These are phyloP conservation scores for Nasonia vitripennis DNA, from an alignment of 1,140 invertebrate species.

Conservation along the genomic window DNA sequence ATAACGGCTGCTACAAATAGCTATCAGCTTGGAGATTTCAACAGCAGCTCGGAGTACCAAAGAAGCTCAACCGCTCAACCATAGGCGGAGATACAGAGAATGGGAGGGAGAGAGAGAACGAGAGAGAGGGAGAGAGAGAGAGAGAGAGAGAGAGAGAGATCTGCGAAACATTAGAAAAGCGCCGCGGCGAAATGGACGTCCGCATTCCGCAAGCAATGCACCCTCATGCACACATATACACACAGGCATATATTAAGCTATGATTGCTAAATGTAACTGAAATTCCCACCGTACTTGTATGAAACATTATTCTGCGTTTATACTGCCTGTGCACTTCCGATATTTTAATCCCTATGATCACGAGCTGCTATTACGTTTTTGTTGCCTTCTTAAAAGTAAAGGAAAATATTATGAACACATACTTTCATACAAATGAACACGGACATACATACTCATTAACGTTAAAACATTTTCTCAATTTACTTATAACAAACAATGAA, in stretches of 20 bases:
- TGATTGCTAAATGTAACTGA: constrained; percentile 6
- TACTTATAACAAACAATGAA: too few species aligned
- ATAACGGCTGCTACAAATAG: not conserved
- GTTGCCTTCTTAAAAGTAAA: too few species aligned
- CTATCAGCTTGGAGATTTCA: not conserved
- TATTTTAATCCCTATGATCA: constrained; percentile 3
- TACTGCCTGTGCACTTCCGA: not conserved
- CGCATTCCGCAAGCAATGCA: not conserved
- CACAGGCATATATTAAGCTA: not conserved
- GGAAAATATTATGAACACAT: too few species aligned
- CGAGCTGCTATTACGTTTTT: too few species aligned
- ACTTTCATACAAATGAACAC: too few species aligned
- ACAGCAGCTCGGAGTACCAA: not conserved
- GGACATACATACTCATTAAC: too few species aligned
- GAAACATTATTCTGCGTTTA: constrained; percentile 7
- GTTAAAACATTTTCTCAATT: too few species aligned
- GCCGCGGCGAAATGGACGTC: not conserved
- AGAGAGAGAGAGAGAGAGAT: too few species aligned
- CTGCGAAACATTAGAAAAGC: not conserved
- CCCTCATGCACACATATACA: not conserved
- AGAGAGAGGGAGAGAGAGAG: not conserved
- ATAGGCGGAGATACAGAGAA: not conserved
- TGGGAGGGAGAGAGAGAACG: not conserved
- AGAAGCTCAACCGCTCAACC: not conserved
- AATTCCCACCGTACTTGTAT: not conserved